These are phyloP conservation scores for Empidonax alnorum DNA, from an alignment of 2,113 vertebrate genomes.

Conservation along the genomic window DNA sequence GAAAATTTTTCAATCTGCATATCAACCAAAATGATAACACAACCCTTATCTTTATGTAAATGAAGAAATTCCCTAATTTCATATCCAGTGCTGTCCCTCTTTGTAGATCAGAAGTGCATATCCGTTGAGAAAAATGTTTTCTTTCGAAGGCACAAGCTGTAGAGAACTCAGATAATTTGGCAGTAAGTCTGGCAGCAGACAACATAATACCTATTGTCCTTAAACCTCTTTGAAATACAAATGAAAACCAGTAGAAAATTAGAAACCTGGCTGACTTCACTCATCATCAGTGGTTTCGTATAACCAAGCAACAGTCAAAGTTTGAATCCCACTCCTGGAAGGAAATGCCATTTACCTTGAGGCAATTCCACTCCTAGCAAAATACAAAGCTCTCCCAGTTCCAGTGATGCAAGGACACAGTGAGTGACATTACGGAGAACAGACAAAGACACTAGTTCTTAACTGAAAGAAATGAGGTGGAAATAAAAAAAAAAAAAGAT, in stretches of 20 bases:
- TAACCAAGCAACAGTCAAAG: neutral
- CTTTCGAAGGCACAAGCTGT: neutral
- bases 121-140: neutral
- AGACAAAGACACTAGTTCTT: neutral
- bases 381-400: neutral
- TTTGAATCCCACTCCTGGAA: neutral
- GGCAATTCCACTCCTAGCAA: neutral
- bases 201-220: neutral
- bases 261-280: neutral
- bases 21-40: neutral
- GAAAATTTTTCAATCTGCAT: neutral
- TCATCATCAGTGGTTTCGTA: neutral
- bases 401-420: neutral
- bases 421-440: neutral
- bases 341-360: slow-evolving; percentile 8
- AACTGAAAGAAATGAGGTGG: neutral
- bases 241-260: slow-evolving; percentile 10
- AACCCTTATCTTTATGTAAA: neutral
- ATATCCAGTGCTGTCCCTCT: neutral
- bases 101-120: neutral
- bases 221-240: slow-evolving; percentile 27
- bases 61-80: neutral
- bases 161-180: neutral
- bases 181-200: neutral
- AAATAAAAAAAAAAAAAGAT: neutral